Evolutionary conservation across 37 sponge, comb jelly and placozoan species (phyloP).

Genomic region (Cladorhizidae sp.): DNA sequence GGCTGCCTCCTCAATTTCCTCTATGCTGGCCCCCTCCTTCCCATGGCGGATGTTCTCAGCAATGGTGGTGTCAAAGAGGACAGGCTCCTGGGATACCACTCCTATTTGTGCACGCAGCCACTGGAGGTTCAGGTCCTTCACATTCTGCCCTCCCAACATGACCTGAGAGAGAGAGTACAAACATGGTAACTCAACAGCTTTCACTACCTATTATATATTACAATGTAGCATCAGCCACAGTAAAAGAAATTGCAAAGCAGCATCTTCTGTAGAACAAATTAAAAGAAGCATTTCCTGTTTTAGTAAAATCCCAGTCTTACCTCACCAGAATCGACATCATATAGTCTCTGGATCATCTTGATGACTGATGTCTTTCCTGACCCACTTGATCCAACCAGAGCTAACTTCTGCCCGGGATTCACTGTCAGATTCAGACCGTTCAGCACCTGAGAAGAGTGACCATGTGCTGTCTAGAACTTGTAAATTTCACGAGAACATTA

Average conservation of each 20-base stretch:
- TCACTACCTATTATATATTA: too few relatives aligned
- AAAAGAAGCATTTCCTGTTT: too few relatives aligned
- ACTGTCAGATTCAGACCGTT: constrained; percentile 46
- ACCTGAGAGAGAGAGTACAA: constrained; percentile 36
- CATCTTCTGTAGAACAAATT: too few relatives aligned
- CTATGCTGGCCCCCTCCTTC: constrained; percentile 65
- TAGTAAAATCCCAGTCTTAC: constrained; percentile 32
- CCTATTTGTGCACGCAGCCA: constrained; percentile 85
- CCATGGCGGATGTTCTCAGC: constrained; percentile 92
- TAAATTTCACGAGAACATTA: too few relatives aligned
- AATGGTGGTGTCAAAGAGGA: constrained; percentile 91
- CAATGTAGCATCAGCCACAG: too few relatives aligned
- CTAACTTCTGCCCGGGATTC: constrained; percentile 66
- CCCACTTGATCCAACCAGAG: constrained; percentile 87
- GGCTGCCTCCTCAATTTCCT: constrained; percentile 79
- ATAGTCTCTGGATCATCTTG: constrained; percentile 79
- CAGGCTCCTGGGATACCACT: constrained; percentile 87
- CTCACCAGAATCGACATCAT: constrained; percentile 56
- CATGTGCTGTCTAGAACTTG: not conserved
- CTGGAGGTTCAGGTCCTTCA: constrained; percentile 63
- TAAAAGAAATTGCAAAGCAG: too few relatives aligned
- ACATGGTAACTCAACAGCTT: too few relatives aligned
- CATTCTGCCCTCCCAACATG: constrained; percentile 55
- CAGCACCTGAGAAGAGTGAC: constrained; percentile 44
- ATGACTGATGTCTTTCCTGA: constrained; percentile 88